Evolutionary conservation across 2,888 invertebrate genomes (phyloP).

Genomic region (Andrena bucephala): DNA sequence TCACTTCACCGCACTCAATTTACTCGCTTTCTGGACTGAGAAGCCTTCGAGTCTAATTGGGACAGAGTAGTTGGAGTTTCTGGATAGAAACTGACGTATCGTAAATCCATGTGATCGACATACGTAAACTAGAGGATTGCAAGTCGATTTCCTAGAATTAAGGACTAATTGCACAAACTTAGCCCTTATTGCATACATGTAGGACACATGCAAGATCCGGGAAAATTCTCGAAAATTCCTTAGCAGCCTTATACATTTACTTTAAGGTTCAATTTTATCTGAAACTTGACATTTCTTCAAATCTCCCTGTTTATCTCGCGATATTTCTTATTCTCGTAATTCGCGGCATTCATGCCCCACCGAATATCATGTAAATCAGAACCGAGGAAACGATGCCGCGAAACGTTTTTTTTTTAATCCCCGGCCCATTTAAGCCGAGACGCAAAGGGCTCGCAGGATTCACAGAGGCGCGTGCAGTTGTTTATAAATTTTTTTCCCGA

Average conservation of each 20-base stretch:
- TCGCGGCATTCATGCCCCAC: conserved; percentile 26
- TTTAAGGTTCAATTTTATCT: too few relatives aligned
- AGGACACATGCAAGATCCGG: background rate
- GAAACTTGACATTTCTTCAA: background rate
- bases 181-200: background rate
- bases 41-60: background rate
- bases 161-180: background rate
- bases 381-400: background rate
- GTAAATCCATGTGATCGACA: background rate
- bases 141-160: background rate
- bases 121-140: background rate
- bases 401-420: conserved; percentile 32
- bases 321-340: conserved; percentile 38
- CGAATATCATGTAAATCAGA: conserved; percentile 7
- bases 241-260: too few relatives aligned
- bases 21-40: background rate
- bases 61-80: background rate
- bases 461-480: conserved; percentile 7
- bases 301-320: background rate
- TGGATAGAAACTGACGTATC: background rate
- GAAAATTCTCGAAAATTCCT: background rate
- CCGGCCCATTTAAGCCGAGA: conserved; percentile 29
- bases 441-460: conserved; percentile 11
- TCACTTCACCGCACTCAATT: too few relatives aligned
- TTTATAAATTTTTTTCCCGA: conserved; percentile 47